phyloP scores from a whole-genome alignment of 2,888 invertebrate species.

The Polymixis lichenea region DNA sequence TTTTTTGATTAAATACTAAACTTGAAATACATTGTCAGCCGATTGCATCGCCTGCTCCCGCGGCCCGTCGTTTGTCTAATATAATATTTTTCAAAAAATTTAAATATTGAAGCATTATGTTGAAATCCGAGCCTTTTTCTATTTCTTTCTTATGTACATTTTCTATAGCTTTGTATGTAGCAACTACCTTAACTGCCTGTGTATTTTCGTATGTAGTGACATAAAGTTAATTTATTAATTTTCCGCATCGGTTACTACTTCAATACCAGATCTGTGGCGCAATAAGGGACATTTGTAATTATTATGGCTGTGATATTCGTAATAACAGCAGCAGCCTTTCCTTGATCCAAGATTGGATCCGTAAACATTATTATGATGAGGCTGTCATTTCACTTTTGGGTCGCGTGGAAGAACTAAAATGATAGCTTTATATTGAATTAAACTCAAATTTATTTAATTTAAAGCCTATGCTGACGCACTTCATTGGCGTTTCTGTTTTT shows the following conservation, averaged over 20 bases:
- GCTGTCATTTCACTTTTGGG: not conserved
- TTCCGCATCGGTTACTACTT: slow-evolving; percentile 39
- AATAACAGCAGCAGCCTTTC: not conserved
- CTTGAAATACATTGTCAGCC: not conserved
- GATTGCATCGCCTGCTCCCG: not conserved
- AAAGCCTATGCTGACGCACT: too few relatives aligned
- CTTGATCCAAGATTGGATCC: not conserved
- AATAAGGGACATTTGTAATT: slow-evolving; percentile 32
- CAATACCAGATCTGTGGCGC: slow-evolving; percentile 11
- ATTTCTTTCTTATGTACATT: not conserved
- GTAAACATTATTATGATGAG: not conserved
- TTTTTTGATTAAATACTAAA: too few relatives aligned
- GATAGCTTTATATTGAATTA: too few relatives aligned
- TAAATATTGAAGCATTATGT: too few relatives aligned
- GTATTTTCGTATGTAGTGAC: slow-evolving; percentile 20
- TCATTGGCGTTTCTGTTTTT: too few relatives aligned
- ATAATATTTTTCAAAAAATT: too few relatives aligned
- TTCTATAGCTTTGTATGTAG: slow-evolving; percentile 8
- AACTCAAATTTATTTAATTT: too few relatives aligned
- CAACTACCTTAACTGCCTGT: not conserved
- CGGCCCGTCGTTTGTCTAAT: not conserved
- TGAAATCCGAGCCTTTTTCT: not conserved
- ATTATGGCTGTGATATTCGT: slow-evolving; percentile 6
- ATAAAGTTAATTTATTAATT: slow-evolving; percentile 49
- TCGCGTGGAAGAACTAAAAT: too few relatives aligned